Conservation (phyloP, 1,140 invertebrate genomes). For the Triops longicaudatus region DNA sequence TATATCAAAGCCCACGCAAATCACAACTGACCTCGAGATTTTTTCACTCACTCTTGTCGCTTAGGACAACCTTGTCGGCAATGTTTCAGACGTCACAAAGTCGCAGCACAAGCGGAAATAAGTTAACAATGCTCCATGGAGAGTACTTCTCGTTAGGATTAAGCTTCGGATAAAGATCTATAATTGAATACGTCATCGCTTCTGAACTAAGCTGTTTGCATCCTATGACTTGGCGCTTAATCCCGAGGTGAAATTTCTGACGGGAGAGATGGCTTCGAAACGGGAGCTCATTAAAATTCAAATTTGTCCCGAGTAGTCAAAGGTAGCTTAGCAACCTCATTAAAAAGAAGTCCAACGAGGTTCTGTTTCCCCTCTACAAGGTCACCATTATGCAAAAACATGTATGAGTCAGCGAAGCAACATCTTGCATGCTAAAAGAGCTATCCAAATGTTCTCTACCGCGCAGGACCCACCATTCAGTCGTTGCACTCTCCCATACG, state of each 20-base stretch:
- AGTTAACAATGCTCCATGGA: too few species aligned
- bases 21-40: constrained; percentile 14
- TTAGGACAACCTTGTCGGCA: neutral
- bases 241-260: neutral
- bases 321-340: constrained; percentile 10
- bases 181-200: too few species aligned
- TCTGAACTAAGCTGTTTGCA: neutral
- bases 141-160: too few species aligned
- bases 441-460: neutral
- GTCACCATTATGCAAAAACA: constrained; percentile 11
- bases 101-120: too few species aligned
- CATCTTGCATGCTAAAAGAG: constrained; percentile 11
- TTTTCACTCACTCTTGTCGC: neutral
- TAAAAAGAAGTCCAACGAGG: constrained; percentile 12
- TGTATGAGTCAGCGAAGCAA: constrained; percentile 8
- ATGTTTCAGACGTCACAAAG: too few species aligned
- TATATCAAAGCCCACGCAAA: constrained; percentile 6
- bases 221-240: neutral
- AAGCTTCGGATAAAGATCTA: too few species aligned
- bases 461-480: neutral
- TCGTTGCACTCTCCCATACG: constrained; percentile 5
- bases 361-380: constrained; percentile 9
- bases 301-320: neutral
- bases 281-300: constrained; percentile 12
- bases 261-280: neutral